Evolutionary conservation across 37 sponge, comb jelly and placozoan species (phyloP).

Genomic region (Spongilla lacustris): DNA sequence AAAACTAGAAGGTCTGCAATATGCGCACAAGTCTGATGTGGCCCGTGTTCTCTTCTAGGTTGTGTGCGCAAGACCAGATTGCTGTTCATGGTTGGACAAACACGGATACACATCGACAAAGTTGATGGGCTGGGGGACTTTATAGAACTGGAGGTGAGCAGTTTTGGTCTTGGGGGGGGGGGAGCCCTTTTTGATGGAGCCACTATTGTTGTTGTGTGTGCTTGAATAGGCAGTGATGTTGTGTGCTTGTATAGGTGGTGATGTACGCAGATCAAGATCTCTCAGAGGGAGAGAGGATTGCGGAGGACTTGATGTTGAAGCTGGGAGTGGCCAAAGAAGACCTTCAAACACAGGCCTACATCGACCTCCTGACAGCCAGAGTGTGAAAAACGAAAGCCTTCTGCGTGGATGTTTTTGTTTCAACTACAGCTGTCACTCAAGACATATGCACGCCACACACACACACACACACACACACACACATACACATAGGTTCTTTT

Average conservation of each 20-base stretch:
- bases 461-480: too few species aligned
- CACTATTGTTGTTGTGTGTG: neutral
- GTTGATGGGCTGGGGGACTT: slow-evolving; percentile 79
- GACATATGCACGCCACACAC: neutral
- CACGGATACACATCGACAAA: slow-evolving; percentile 74
- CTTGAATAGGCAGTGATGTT: neutral
- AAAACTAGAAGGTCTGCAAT: too few species aligned
- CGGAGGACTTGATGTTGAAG: slow-evolving; percentile 59
- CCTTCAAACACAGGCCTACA: slow-evolving; percentile 63
- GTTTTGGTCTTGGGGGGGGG: too few species aligned
- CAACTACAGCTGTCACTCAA: neutral
- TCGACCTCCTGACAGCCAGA: slow-evolving; percentile 62
- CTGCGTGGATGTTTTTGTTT: neutral
- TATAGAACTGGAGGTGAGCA: slow-evolving; percentile 78
- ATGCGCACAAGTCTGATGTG: too few species aligned
- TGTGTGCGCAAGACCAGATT: slow-evolving; percentile 63
- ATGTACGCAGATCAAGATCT: slow-evolving; percentile 43
- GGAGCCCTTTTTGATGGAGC: too few species aligned
- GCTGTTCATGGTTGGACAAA: slow-evolving; percentile 79
- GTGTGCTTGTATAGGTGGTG: slow-evolving; percentile 52
- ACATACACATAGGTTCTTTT: neutral
- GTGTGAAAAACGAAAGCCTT: neutral
- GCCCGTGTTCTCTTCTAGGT: too few species aligned
- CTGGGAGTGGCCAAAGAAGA: slow-evolving; percentile 42
- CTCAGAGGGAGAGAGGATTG: slow-evolving; percentile 67